Base-by-base conservation (phyloP, 2,888 invertebrate species). In the Pachymerium ferrugineum region DNA sequence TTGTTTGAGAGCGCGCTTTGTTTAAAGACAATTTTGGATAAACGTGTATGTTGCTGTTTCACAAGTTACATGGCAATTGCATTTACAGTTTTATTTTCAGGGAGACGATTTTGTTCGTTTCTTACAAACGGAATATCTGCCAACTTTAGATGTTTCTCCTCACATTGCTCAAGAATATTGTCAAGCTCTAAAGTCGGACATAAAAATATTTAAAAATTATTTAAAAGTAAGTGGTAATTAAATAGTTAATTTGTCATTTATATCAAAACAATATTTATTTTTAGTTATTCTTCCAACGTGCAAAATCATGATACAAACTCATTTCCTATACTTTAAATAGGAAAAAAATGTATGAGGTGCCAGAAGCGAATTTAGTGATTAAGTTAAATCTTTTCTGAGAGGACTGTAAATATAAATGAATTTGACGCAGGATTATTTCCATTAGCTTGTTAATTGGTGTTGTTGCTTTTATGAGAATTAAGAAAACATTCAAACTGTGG, bases 101-200 rank as follows among this genome's bases (percentile, higher is more conserved):
- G 84, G 84, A 19, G 83, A 84, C 33, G 85, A 85, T 76, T 80
- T 84, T 76, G 77, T 83, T 1, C 80, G 78, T 4, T 85, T 81
- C 78, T 79, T 85, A 25, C 82, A 83, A 76, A 79, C 78, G 10
- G 80, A 82, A 28, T 85, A 84, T 78, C 79, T 85, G 14, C 84
- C 84, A 2, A 82, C 81, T 19, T 77, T 84, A 54, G 80, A 83
- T 72, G 74, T 85, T n/a, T 79, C 82, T 3, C 79, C 82, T 22
- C 78, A 81, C 38, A 79, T 82, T 47, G 80, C 80, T 67, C 80
- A 81, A 75, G 83, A 84, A 76, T 84, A 83, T 77, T 83, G 84
- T 76, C 80, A 81, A 73, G 84, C 84, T 16, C 78, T 85, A 25
- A 81, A 81, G 73, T 79, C 83, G 68, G 84, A 84, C 75, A 78